A percentile compares a stretch with the other conserved stretches of the same genome.
These are phyloP conservation scores for Bradypodion ventrale DNA, from an alignment of 2,797 vertebrate species.

Conservation along the genomic window DNA sequence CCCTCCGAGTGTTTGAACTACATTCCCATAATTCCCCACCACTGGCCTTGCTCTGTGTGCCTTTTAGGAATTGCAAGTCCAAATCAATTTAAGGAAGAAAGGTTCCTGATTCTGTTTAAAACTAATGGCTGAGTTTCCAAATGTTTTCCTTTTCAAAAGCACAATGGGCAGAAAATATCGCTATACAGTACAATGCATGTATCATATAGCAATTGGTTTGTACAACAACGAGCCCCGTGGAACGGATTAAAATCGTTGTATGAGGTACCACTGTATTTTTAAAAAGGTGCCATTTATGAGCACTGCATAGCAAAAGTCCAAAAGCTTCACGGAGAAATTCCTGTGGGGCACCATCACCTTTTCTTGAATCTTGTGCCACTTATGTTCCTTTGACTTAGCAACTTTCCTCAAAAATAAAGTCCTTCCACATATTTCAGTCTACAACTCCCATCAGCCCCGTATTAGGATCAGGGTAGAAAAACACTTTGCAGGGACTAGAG, in stretches of 20 bases:
- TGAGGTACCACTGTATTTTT: too few species aligned
- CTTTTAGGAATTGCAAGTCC: background rate
- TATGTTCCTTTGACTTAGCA: background rate
- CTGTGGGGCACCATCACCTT: background rate
- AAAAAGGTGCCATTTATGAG: background rate
- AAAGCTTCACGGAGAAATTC: too few species aligned
- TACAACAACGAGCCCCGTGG: too few species aligned
- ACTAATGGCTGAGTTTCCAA: background rate
- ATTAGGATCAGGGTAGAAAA: background rate
- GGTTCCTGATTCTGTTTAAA: background rate
- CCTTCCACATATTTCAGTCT: background rate
- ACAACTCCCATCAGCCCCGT: background rate
- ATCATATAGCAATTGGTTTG: too few species aligned
- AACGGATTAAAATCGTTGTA: too few species aligned
- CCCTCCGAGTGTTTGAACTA: background rate
- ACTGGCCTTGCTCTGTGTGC: background rate
- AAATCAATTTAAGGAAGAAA: background rate
- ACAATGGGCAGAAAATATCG: background rate
- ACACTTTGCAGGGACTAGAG: too few species aligned
- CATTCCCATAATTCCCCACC: background rate
- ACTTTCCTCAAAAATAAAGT: background rate
- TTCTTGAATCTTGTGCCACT: background rate
- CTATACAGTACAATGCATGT: too few species aligned
- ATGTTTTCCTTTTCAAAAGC: background rate
- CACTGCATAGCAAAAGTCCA: too few species aligned